Conservation (phyloP, 2,113 vertebrate genomes). For the Sminthopsis crassicaudata region DNA sequence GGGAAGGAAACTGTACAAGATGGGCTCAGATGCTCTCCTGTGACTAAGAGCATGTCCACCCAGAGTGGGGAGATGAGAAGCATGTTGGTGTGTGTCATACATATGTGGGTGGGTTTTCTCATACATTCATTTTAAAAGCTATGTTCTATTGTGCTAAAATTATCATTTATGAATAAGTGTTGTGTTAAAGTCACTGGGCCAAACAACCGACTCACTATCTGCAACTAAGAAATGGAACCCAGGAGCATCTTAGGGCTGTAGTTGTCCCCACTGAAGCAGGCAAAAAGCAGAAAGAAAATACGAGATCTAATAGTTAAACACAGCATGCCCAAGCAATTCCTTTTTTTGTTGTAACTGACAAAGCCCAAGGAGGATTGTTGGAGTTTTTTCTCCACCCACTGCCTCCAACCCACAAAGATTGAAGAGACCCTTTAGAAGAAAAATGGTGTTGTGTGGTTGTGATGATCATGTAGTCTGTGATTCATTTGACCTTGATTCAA, state of each 20-base stretch:
- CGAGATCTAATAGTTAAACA: neutral
- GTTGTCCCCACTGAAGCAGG: slow-evolving; percentile 46
- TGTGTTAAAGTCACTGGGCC: slow-evolving; percentile 74
- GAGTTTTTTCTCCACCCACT: neutral
- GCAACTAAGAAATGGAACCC: slow-evolving; percentile 31
- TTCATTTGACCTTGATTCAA: neutral
- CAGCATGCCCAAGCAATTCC: neutral
- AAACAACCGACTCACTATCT: slow-evolving; percentile 80
- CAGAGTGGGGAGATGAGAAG: slow-evolving; percentile 77
- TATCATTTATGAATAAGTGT: slow-evolving; percentile 84
- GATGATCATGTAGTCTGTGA: neutral
- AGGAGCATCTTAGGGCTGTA: slow-evolving; percentile 69
- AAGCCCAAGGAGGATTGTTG: accelerated
- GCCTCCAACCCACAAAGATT: neutral
- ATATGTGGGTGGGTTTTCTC: slow-evolving; percentile 86
- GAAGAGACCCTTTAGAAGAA: neutral
- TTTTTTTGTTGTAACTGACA: neutral
- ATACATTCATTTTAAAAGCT: slow-evolving; percentile 83
- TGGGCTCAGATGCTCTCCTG: slow-evolving; percentile 83
- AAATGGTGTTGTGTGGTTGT: neutral
- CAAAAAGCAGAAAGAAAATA: neutral
- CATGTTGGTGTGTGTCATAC: slow-evolving; percentile 74
- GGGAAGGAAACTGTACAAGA: slow-evolving; percentile 74
- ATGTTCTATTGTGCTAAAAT: slow-evolving; percentile 81
- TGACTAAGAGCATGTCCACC: slow-evolving; percentile 87